A percentile compares a stretch with the other conserved stretches of the same genome.
phyloP scores from a whole-genome alignment of 2,113 vertebrate genomes.

The Calypte anna region DNA sequence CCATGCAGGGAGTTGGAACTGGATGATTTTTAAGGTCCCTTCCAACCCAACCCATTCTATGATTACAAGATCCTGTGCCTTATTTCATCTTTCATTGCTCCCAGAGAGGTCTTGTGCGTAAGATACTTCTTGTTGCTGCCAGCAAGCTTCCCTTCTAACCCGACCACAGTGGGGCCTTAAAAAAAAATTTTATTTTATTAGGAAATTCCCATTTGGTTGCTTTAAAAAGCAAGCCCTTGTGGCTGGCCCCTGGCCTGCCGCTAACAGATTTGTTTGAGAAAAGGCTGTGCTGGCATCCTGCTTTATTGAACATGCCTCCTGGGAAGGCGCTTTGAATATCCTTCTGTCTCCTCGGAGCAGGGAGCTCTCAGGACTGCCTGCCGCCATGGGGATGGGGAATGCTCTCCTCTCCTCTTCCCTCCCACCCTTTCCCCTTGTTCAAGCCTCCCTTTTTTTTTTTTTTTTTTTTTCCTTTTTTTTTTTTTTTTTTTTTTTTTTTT shows the following conservation, averaged over 20 bases:
- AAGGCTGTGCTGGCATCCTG: conserved; percentile 63
- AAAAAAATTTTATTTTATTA: conserved; percentile 62
- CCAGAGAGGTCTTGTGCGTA: not conserved
- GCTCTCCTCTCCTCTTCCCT: conserved; percentile 1
- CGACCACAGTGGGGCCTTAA: not conserved
- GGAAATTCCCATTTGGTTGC: conserved; percentile 69
- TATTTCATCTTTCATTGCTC: not conserved
- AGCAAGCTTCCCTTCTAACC: not conserved
- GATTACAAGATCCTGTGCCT: accelerated
- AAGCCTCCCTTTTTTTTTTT: not conserved
- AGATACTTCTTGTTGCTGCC: not conserved
- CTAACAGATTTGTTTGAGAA: conserved; percentile 71
- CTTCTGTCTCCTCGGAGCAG: conserved; percentile 74
- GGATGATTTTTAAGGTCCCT: too few relatives aligned
- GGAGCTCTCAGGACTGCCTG: conserved; percentile 78
- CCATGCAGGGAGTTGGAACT: too few relatives aligned
- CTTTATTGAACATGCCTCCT: conserved; percentile 78
- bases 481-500: not conserved
- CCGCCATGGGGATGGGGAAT: conserved; percentile 59
- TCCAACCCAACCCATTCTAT: too few relatives aligned
- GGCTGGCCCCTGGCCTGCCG: conserved; percentile 69
- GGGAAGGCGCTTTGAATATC: conserved; percentile 76
- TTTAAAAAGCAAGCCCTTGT: conserved; percentile 57
- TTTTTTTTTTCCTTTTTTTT: not conserved
- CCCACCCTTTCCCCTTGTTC: conserved; percentile 36